Evolutionary conservation across 2,113 vertebrate genomes (phyloP), one percentile per base, ranked within the genome.

Genomic region (Gadus chalcogrammus): DNA sequence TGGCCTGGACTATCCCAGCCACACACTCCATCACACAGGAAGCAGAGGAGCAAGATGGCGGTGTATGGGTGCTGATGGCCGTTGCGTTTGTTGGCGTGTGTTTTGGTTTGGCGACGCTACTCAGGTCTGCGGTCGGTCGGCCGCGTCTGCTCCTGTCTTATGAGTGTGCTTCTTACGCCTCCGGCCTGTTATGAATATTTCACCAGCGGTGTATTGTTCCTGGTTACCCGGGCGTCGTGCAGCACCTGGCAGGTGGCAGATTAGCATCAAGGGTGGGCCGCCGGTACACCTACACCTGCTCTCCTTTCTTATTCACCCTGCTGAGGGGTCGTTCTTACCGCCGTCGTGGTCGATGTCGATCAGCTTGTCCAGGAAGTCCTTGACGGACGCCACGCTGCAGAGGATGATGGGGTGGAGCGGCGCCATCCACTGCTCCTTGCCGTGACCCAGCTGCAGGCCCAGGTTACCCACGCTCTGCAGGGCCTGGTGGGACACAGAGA

Each of bases 351-450:
- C 92, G 69, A 97, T 87, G 0, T 93, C 86, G 4, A 96, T 92
- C 78, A 98, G 84, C 83, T 84, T 75, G 71, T 97, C 95, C 77
- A 98, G 88, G 85, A 96, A 97, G 78, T 93, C 92, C 68, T 90
- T 92, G 79, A 97, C 89, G 0, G 89, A 93, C 0, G 90, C 83
- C 71, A 94, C 88, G 0, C 94, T 93, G 84, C 92, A 91, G 8
- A 94, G 92, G 80, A 98, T 95, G 84, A 94, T 76, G 31, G 93
- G 88, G 35, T 96, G 94, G 9, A 98, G 93, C 0, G 94, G 95
- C 0, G 91, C 86, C 95, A 97, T 95, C 96, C 96, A 97, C 1
- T 92, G 92, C 82, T 98, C 96, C 86, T 98, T 97, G 65, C 95
- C 95, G 11, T 94, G 94, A 5, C 95, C 95, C 75, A 94, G 84